A percentile compares a stretch with the other conserved stretches of the same genome.
These are phyloP conservation scores for Polyploca ridens DNA, from an alignment of 2,888 invertebrate genomes.

Conservation along the genomic window DNA sequence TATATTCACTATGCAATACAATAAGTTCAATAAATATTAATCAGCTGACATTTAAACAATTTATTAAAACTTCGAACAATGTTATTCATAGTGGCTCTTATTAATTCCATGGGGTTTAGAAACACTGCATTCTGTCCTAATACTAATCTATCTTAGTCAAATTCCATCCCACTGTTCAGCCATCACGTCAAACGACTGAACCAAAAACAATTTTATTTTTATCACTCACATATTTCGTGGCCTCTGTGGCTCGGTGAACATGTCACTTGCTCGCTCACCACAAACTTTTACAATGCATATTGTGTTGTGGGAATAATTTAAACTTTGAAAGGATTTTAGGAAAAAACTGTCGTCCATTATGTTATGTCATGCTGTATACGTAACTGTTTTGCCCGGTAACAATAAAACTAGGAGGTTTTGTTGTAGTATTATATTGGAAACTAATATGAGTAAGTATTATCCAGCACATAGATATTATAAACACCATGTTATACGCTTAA, in stretches of 20 bases:
- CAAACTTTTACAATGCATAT: constrained; percentile 28
- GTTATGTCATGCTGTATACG: constrained; percentile 7
- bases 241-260: constrained; percentile 25
- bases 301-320: constrained; percentile 25
- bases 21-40: background rate
- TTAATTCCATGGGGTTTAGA: too few species aligned
- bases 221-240: constrained; percentile 19
- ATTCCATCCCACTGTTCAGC: too few species aligned
- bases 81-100: too few species aligned
- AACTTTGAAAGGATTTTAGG: constrained; percentile 18
- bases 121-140: too few species aligned
- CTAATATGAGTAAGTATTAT: background rate
- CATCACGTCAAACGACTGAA: background rate
- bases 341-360: constrained; percentile 12
- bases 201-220: background rate
- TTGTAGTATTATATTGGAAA: background rate
- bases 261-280: constrained; percentile 21
- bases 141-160: background rate
- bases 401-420: background rate
- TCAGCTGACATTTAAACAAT: background rate
- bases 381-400: background rate
- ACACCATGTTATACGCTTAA: too few species aligned
- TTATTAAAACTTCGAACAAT: background rate
- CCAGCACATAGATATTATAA: background rate
- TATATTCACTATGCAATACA: background rate